Base-by-base conservation (phyloP, 2,888 invertebrate species). In the Hydrotaea diabolus region DNA sequence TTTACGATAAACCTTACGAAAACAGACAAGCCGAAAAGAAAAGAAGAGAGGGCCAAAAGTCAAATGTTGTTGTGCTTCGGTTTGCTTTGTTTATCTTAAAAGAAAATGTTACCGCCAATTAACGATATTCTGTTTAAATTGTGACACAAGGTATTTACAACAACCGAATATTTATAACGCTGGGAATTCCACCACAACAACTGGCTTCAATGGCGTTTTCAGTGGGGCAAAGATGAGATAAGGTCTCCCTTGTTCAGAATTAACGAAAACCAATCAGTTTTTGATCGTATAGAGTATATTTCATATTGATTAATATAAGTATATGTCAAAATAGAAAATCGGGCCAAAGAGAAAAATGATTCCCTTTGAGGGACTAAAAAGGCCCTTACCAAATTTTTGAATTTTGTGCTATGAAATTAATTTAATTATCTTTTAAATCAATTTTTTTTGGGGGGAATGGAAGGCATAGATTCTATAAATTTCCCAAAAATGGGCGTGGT, bases 61-160 rank as follows among this genome's bases (percentile, higher is more conserved):
- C 36, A 13, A 57, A 4, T 2, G 31, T 31, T 31, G 2, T 31
- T 31, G 7, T 31, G 7, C 31, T 39, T 39, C 9, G 39, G 9
- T 39, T 55, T 59, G 55, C 21, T 73, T 39, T 66, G 53, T 55
- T 53, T 55, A 17, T 9, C 21, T 57, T 69, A 55, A 55, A 83
- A 77, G 77, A 82, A 85, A 83, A 83, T 83, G 73, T 82, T 85
- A 77, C 82, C 80, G 75, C 80, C 83, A 87, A 86, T 87, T 87
- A 86, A 86, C 80, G 83, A 82, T 82, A 83, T 78, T 85, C 85
- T 86, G 80, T 86, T 86, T 69, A 59, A 73, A 78, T 77, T 80
- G 72, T 85, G 86, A 86, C 86, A 85, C 79, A 80, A 73, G 82
- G 53, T 77, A 86, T 83, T 77, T 77, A 76, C 74, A 83, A 83